Conservation (phyloP, 2,888 invertebrate species). For the Sepioteuthis lessoniana region DNA sequence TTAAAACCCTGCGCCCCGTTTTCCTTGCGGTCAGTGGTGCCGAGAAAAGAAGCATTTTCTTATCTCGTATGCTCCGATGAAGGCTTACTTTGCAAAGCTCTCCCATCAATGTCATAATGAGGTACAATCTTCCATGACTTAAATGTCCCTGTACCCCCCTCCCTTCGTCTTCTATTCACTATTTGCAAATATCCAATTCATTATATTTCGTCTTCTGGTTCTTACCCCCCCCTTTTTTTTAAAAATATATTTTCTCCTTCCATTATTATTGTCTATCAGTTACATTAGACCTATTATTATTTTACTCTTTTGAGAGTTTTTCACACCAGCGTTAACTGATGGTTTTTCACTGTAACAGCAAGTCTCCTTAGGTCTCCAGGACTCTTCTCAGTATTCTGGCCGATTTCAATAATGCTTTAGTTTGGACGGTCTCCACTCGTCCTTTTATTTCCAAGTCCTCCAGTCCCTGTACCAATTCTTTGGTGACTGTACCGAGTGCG, state of each 20-base stretch:
- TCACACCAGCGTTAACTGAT: too few species aligned
- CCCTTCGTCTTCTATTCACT: neutral
- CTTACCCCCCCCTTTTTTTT: neutral
- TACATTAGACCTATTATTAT: too few species aligned
- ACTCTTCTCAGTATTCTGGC: too few species aligned
- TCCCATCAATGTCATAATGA: neutral
- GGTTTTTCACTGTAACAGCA: too few species aligned
- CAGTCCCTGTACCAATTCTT: too few species aligned
- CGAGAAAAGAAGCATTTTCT: neutral
- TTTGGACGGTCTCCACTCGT: too few species aligned
- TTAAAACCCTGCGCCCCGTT: constrained; percentile 11
- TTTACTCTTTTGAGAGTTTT: too few species aligned
- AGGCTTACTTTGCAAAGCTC: neutral
- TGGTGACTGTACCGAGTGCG: too few species aligned
- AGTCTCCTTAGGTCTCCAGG: too few species aligned
- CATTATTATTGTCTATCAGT: neutral
- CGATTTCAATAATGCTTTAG: too few species aligned
- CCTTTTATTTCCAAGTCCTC: too few species aligned
- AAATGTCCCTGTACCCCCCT: neutral
- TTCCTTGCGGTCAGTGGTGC: neutral
- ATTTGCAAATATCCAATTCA: neutral
- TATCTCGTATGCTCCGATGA: neutral
- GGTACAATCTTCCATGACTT: neutral
- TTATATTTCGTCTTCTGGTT: neutral
- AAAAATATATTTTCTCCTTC: neutral